Evolutionary conservation across 2,113 vertebrate species (phyloP).

Genomic region (Aldabrachelys gigantea): DNA sequence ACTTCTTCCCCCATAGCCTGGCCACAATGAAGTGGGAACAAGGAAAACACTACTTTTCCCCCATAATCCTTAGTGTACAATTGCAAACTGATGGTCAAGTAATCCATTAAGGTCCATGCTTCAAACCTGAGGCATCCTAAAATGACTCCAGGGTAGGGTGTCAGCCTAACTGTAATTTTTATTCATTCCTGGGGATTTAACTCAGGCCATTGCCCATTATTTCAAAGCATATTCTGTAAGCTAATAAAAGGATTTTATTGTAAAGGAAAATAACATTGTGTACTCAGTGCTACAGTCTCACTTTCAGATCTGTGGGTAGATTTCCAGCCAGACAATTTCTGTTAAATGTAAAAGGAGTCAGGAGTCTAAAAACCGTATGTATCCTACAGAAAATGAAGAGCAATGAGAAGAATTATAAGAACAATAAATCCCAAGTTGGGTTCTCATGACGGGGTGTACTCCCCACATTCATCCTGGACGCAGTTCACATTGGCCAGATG

Average conservation of each 20-base stretch:
- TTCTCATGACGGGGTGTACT: not conserved
- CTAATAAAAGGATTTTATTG: conserved; percentile 59
- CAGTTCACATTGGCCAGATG: not conserved
- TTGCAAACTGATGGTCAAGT: conserved; percentile 21
- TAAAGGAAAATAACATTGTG: conserved; percentile 30
- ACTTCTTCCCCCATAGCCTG: not conserved
- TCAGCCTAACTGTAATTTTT: not conserved
- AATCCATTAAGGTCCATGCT: conserved; percentile 32
- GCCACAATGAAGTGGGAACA: conserved; percentile 1
- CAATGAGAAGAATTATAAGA: not conserved
- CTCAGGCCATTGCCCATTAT: conserved; percentile 22
- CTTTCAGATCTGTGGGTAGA: not conserved
- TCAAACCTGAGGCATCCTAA: conserved; percentile 28
- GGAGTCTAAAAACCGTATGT: conserved; percentile 33
- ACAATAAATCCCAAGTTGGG: not conserved
- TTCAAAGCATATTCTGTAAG: conserved; percentile 47
- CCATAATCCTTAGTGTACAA: not conserved
- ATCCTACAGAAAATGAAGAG: conserved; percentile 36
- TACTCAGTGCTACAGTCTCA: not conserved
- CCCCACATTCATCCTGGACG: not conserved
- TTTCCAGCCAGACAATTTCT: conserved; percentile 7
- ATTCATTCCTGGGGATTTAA: conserved; percentile 40
- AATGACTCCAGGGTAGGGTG: not conserved
- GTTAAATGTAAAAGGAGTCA: not conserved
- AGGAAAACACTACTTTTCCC: not conserved